Evolutionary conservation across 2,113 vertebrate genomes (phyloP).

Genomic region (Pteronura brasiliensis): DNA sequence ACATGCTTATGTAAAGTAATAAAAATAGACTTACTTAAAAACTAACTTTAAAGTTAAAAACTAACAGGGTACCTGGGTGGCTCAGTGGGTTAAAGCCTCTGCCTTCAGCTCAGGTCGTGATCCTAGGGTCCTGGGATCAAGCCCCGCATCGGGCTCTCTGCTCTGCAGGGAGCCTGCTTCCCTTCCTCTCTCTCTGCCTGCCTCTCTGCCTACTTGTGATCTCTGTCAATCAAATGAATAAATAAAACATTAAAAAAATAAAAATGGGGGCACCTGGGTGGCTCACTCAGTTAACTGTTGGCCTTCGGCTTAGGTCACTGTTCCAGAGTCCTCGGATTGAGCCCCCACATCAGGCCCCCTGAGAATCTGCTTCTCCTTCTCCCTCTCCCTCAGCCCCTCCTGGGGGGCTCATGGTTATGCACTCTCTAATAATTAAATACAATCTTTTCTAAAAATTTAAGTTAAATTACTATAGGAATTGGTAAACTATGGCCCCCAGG

Average conservation of each 20-base stretch:
- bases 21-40: conserved; percentile 4
- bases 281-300: background rate
- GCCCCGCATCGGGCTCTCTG: too few relatives aligned
- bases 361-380: background rate
- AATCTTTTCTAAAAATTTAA: background rate
- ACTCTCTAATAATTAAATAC: background rate
- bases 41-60: background rate
- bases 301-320: background rate
- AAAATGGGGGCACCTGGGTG: background rate
- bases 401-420: background rate
- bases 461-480: background rate
- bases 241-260: background rate
- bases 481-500: background rate
- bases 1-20: background rate
- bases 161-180: too few relatives aligned
- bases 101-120: too few relatives aligned
- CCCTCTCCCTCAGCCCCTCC: background rate
- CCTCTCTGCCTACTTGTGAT: too few relatives aligned
- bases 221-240: too few relatives aligned
- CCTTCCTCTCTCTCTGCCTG: too few relatives aligned
- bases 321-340: background rate
- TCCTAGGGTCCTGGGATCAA: too few relatives aligned
- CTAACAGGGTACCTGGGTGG: too few relatives aligned
- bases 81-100: too few relatives aligned
- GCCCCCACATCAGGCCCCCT: background rate